Base-by-base conservation (phyloP, 2,888 invertebrate genomes). In the Graphium colonna region DNA sequence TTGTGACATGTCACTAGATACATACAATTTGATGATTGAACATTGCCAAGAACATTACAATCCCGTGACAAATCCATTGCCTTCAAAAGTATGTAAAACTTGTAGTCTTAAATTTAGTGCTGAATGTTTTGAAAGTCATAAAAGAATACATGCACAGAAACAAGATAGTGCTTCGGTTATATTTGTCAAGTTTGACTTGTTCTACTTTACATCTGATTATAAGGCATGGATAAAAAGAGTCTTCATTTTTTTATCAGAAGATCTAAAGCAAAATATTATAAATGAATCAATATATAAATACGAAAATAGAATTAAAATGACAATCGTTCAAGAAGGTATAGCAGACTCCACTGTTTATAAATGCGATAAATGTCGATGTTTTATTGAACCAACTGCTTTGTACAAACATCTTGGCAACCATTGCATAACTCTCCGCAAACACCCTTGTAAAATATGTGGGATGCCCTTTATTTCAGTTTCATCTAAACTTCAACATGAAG, bases 31-130 rank as follows among this genome's bases (percentile, higher is more conserved):
- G 62, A 77, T 75, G 26, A 64, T 85, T 33, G 69, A 76, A 56
- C 86, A 86, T 68, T 81, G 82, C 59, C 84, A 82, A 47, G 61
- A 65, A 17, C 82, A 85, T 64, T 75, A 67, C 50, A 62, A 63
- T 55, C 57, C 53, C 38, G 56, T 60, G 31, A 51, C 58, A 51
- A 56, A 60, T 10, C 13, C 54, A 45, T 41, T 57, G 38, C 39
- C 58, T 40, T 56, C 56, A 42, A 54, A 66, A 49, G 59, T 57
- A 52, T 79, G 79, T 57, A 41, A 47, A 42, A 42, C 53, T 28
- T 82, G 82, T 59, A 60, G 61, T 40, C 52, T 78, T 39, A 62
- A 60, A 47, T 71, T 77, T 40, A 66, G 73, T n/a, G 53, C n/a
- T 50, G 56, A 33, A 3, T 63, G 58, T 51, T 68, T 63, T 58